These are phyloP conservation scores for Tuta absoluta DNA, from an alignment of 2,888 invertebrate genomes.

Conservation along the genomic window DNA sequence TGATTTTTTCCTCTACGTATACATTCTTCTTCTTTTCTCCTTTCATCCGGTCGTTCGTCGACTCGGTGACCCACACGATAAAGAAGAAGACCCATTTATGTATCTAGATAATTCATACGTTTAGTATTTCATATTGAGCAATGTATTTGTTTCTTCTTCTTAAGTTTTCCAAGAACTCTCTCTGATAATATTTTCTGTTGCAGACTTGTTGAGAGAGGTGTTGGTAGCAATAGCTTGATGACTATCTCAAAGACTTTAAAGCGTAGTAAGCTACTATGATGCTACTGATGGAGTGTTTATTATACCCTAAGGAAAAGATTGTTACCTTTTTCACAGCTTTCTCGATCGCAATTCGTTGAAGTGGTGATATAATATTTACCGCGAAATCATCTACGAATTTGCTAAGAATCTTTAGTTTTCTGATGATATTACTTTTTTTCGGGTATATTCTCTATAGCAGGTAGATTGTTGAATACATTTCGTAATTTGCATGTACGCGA, in stretches of 20 bases:
- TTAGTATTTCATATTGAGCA: too few species aligned
- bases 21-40: too few species aligned
- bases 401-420: background rate
- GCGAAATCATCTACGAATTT: background rate
- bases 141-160: too few species aligned
- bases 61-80: too few species aligned
- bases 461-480: background rate
- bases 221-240: conserved; percentile 11
- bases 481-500: background rate
- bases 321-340: conserved; percentile 12
- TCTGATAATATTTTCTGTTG: background rate
- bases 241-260: conserved; percentile 19
- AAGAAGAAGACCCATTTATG: too few species aligned
- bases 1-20: too few species aligned
- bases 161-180: background rate
- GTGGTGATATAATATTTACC: background rate
- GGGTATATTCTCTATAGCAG: background rate
- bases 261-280: conserved; percentile 13
- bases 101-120: too few species aligned
- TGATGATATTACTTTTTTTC: background rate
- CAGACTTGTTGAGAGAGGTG: conserved; percentile 8
- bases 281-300: conserved; percentile 15
- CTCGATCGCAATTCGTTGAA: background rate
- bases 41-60: too few species aligned
- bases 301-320: conserved; percentile 19